phyloP scores from a whole-genome alignment of 2,113 vertebrate species.

The Lonchura striata region DNA sequence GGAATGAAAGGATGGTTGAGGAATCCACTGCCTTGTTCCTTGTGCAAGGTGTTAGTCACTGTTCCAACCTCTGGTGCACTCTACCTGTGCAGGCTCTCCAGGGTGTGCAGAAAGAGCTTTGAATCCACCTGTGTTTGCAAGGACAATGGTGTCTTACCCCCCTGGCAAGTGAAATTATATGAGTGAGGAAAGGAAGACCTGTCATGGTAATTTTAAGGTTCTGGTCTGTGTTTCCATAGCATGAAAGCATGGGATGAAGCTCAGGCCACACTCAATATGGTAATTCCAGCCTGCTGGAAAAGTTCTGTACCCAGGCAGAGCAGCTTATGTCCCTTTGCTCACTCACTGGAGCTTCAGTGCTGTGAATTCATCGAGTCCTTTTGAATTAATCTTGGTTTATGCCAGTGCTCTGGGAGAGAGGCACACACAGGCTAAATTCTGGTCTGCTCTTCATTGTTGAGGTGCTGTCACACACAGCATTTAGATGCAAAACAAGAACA shows the following conservation, averaged over 20 bases:
- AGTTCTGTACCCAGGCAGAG: not conserved
- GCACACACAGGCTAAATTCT: not conserved
- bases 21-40: not conserved
- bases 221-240: not conserved
- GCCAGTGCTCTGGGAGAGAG: not conserved
- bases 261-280: not conserved
- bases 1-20: not conserved
- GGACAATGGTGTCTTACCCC: not conserved
- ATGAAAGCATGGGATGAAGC: not conserved
- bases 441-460: not conserved
- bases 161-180: not conserved
- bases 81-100: not conserved
- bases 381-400: not conserved
- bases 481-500: not conserved
- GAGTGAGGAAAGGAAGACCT: not conserved
- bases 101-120: not conserved
- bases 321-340: not conserved
- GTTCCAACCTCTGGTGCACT: not conserved
- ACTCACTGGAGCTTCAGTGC: not conserved
- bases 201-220: not conserved
- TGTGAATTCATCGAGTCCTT: not conserved
- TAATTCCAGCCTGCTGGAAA: not conserved
- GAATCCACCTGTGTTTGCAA: not conserved
- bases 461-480: fast-evolving
- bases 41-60: not conserved